Conservation (phyloP, 2,888 invertebrate species). For the Eretmocerus hayati region DNA sequence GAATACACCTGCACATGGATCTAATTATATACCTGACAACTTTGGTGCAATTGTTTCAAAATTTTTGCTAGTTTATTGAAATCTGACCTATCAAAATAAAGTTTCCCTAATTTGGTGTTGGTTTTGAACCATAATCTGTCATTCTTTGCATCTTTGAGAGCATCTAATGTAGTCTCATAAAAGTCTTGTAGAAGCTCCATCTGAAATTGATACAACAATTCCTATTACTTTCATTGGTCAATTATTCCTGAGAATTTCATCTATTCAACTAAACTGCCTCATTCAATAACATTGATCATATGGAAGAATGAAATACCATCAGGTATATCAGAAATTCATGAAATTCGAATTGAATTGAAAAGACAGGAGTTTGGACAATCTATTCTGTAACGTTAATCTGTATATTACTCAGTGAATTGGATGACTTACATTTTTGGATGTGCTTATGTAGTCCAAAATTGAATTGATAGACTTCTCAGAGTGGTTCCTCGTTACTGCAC, state of each 20-base stretch:
- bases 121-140: constrained; percentile 99
- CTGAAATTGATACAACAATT: constrained; percentile 49
- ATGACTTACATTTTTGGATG: constrained; percentile 87
- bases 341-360: no score
- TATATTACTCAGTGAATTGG: not conserved
- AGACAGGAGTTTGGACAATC: no score
- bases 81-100: constrained; percentile 94
- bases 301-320: no score
- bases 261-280: no score
- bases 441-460: constrained; percentile 97
- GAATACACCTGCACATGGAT: no score
- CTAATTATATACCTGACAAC: constrained; percentile 74
- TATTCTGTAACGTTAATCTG: not conserved
- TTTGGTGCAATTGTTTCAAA: constrained; percentile 91
- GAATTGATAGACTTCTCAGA: constrained; percentile 99
- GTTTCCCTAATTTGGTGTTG: constrained; percentile 95
- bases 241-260: no score
- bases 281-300: no score
- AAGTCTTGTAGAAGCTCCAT: constrained; percentile 97
- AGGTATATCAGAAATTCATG: no score
- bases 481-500: constrained; percentile 97
- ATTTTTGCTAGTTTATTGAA: constrained; percentile 93
- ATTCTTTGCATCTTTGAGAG: constrained; percentile 95
- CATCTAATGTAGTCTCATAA: constrained; percentile 93
- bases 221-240: no score